Conservation (phyloP, 2,888 invertebrate genomes). For the Tachina lurida region DNA sequence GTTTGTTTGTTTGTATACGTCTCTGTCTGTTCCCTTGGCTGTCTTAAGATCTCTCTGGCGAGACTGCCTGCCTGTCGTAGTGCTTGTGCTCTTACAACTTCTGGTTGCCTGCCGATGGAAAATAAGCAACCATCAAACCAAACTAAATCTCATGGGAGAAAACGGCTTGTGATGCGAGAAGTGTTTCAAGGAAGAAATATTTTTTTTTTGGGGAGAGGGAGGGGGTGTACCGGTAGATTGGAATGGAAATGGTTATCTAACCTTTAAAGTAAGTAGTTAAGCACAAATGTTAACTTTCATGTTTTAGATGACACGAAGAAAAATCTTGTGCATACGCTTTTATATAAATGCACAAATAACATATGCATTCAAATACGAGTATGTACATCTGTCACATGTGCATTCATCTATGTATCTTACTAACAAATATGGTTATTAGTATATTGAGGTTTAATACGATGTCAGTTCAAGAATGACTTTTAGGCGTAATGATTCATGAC, state of each 20-base stretch:
- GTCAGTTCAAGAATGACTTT: not conserved
- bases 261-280: slow-evolving; percentile 65
- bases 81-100: not conserved
- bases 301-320: slow-evolving; percentile 42
- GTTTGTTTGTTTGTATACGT: slow-evolving; percentile 7
- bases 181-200: not conserved
- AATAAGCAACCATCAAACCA: slow-evolving; percentile 56
- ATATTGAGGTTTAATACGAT: slow-evolving; percentile 8
- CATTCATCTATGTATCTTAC: slow-evolving; percentile 30
- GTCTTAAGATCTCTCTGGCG: not conserved
- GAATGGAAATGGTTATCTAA: slow-evolving; percentile 62
- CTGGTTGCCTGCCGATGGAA: slow-evolving; percentile 38
- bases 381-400: slow-evolving; percentile 10
- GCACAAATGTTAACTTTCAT: slow-evolving; percentile 61
- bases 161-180: slow-evolving; percentile 9
- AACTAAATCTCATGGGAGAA: slow-evolving; percentile 33
- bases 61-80: slow-evolving; percentile 1
- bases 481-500: not conserved
- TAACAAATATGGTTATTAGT: slow-evolving; percentile 31
- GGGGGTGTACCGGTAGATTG: slow-evolving; percentile 9
- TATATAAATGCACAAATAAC: slow-evolving; percentile 34
- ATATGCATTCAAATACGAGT: not conserved
- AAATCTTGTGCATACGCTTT: slow-evolving; percentile 36
- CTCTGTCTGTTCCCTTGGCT: not conserved
- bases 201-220: not conserved